phyloP scores from a whole-genome alignment of 2,888 invertebrate genomes.

The Acleris holmiana region DNA sequence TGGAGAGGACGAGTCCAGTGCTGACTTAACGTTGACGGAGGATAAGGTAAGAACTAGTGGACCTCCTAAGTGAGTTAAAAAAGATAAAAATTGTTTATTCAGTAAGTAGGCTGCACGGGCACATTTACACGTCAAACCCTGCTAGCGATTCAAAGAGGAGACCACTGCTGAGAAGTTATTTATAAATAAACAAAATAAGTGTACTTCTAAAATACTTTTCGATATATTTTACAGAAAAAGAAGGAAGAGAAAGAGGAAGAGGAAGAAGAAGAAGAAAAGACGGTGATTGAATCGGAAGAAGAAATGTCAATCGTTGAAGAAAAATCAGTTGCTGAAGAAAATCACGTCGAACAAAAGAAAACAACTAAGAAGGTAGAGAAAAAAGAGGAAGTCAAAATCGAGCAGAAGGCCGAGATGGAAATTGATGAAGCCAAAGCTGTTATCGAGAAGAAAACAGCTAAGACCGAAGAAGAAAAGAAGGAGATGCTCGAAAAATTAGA shows the following conservation, averaged over 20 bases:
- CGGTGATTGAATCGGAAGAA: conserved; percentile 78
- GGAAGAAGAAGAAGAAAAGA: conserved; percentile 71
- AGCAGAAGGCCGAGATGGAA: conserved; percentile 68
- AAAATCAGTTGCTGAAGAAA: conserved; percentile 78
- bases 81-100: too few relatives aligned
- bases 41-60: conserved; percentile 73
- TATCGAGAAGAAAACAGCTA: conserved; percentile 75
- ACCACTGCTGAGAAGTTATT: too few relatives aligned
- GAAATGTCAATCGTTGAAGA: conserved; percentile 79
- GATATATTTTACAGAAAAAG: conserved; percentile 67
- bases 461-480: conserved; percentile 80
- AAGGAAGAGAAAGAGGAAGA: conserved; percentile 78
- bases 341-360: conserved; percentile 79
- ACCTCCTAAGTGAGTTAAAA: too few relatives aligned
- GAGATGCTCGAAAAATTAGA: conserved; percentile 78
- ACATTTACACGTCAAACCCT: too few relatives aligned
- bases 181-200: neutral
- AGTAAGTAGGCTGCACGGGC: too few relatives aligned
- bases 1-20: conserved; percentile 94
- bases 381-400: conserved; percentile 60
- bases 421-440: conserved; percentile 78
- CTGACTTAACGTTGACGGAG: conserved; percentile 91
- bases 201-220: neutral
- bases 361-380: conserved; percentile 64
- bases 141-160: too few relatives aligned